Conservation (phyloP, 2,888 invertebrate genomes). For the Dicycla oo region DNA sequence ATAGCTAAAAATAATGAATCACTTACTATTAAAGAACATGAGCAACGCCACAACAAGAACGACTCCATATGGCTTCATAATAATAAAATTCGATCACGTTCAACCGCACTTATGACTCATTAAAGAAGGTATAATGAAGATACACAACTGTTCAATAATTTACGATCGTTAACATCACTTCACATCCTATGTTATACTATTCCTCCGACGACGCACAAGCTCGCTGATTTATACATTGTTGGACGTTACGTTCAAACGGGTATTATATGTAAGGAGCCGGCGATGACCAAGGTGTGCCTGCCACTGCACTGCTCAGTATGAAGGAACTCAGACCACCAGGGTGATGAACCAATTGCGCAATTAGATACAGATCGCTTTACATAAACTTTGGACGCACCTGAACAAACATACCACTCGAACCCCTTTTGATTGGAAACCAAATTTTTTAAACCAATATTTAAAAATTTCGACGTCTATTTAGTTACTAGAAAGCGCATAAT, state of each 20-base stretch:
- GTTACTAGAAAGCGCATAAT: not conserved
- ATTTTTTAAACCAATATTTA: constrained; percentile 22
- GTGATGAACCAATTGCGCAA: constrained; percentile 71
- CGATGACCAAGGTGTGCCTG: constrained; percentile 11
- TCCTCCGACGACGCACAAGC: constrained; percentile 15
- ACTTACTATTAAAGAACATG: constrained; percentile 75
- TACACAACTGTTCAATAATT: constrained; percentile 45
- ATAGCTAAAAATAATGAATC: constrained; percentile 49
- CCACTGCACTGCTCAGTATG: constrained; percentile 23
- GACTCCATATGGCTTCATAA: constrained; percentile 74
- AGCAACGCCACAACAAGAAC: constrained; percentile 66
- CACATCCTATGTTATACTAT: constrained; percentile 48
- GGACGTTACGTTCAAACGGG: constrained; percentile 49
- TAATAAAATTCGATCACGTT: constrained; percentile 64
- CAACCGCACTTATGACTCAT: constrained; percentile 64
- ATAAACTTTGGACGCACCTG: constrained; percentile 73
- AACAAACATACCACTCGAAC: constrained; percentile 72
- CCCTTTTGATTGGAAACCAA: constrained; percentile 58
- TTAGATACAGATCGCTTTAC: constrained; percentile 65
- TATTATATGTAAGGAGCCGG: constrained; percentile 12
- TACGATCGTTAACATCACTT: constrained; percentile 36
- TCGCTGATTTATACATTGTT: constrained; percentile 48
- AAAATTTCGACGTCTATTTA: constrained; percentile 20
- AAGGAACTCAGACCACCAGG: constrained; percentile 52
- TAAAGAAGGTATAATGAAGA: constrained; percentile 36